Conservation (phyloP, 2,113 vertebrate genomes). For the Lasiurus borealis region DNA sequence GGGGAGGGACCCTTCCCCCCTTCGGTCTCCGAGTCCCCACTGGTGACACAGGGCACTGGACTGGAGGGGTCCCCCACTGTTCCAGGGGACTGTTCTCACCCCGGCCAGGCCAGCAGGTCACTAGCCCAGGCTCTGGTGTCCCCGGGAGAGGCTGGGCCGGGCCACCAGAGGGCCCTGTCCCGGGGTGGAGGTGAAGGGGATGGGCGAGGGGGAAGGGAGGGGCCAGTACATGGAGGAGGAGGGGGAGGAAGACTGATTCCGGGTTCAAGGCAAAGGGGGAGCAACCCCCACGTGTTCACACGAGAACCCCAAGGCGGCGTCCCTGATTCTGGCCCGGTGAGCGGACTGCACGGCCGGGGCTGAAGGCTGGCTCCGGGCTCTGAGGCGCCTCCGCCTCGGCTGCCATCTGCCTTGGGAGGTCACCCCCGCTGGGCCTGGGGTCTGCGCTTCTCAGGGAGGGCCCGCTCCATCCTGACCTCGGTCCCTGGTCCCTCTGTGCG, state of each 20-base stretch:
- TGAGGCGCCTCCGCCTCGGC: neutral
- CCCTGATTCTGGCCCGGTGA: neutral
- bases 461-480: neutral
- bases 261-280: conserved; percentile 66
- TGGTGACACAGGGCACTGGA: no score
- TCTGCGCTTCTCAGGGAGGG: neutral
- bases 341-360: rapidly evolving
- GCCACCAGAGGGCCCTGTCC: neutral
- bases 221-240: neutral
- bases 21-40: no score
- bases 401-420: neutral
- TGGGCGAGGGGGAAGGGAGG: no score
- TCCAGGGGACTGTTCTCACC: neutral
- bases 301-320: neutral
- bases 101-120: rapidly evolving
- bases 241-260: neutral
- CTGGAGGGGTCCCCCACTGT: no score
- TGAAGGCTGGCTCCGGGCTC: neutral
- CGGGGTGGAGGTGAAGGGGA: no score
- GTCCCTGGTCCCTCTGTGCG: rapidly evolving
- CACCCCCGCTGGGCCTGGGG: neutral
- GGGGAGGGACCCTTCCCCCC: no score
- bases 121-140: neutral
- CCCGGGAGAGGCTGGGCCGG: neutral
- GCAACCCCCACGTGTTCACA: rapidly evolving